Conservation (phyloP, 2,888 invertebrate genomes). For the Eupithecia tripunctaria region DNA sequence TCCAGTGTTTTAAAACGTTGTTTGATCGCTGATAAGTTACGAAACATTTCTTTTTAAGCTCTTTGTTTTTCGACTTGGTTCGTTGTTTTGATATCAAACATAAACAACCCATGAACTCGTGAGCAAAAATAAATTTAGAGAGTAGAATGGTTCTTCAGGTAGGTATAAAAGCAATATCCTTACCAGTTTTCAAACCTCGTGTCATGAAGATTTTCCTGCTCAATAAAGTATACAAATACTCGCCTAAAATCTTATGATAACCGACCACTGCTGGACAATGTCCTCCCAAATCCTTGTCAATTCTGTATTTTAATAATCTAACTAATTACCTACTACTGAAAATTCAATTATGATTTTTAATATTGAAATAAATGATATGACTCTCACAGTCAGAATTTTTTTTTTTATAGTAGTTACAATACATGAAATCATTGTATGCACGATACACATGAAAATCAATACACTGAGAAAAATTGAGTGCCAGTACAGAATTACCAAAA, state of each 20-base stretch:
- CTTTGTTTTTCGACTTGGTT: slow-evolving; percentile 29
- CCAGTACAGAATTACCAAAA: slow-evolving; percentile 2
- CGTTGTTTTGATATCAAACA: slow-evolving; percentile 20
- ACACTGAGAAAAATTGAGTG: not conserved
- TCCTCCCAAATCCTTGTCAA: too few species aligned
- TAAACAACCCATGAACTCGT: slow-evolving; percentile 9
- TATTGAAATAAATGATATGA: not conserved
- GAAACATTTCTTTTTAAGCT: slow-evolving; percentile 49
- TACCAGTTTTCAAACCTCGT: too few species aligned
- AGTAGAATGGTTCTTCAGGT: not conserved
- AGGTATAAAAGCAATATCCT: too few species aligned
- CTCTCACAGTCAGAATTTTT: not conserved
- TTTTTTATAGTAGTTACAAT: too few species aligned
- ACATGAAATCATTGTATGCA: not conserved
- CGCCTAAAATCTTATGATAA: not conserved
- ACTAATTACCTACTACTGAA: too few species aligned
- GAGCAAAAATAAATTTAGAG: not conserved
- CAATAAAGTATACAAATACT: not conserved
- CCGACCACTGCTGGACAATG: not conserved
- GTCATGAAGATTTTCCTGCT: too few species aligned
- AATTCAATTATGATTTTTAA: too few species aligned
- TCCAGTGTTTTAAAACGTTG: slow-evolving; percentile 51
- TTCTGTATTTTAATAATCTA: too few species aligned
- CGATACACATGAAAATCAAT: not conserved
- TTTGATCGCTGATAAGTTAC: slow-evolving; percentile 55